Percentiles rank a stretch among this genome's conserved stretches.
These are phyloP conservation scores for Cheilosia pagana DNA, from an alignment of 2,888 invertebrate genomes.

Conservation along the genomic window DNA sequence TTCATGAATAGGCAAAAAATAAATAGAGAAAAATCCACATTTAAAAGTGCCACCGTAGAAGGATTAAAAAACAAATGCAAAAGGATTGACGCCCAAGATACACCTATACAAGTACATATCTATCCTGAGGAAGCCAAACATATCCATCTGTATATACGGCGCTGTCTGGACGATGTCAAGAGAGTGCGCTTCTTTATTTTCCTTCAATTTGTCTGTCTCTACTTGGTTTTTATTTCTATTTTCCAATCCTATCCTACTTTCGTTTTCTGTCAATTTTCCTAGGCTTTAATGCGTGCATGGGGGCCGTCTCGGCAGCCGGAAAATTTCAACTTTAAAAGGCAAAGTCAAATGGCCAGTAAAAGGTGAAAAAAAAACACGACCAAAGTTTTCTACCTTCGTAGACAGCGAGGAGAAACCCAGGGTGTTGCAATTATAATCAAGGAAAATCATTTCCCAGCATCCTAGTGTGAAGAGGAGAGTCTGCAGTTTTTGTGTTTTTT, in stretches of 20 bases:
- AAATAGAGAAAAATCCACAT: constrained; percentile 61
- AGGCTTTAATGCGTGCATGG: constrained; percentile 41
- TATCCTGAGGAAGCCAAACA: constrained; percentile 68
- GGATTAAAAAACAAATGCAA: constrained; percentile 51
- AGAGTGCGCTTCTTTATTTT: constrained; percentile 52
- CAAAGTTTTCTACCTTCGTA: constrained; percentile 5
- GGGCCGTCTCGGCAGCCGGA: neutral
- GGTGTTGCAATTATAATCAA: constrained; percentile 71
- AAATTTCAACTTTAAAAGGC: constrained; percentile 37
- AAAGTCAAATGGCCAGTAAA: constrained; percentile 59
- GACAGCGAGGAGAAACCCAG: constrained; percentile 17
- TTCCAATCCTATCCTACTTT: constrained; percentile 60
- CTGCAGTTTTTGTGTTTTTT: constrained; percentile 16
- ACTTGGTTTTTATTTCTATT: constrained; percentile 66
- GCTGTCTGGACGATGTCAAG: constrained; percentile 71
- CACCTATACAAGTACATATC: neutral
- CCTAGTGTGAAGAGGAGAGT: constrained; percentile 41
- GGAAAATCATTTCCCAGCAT: constrained; percentile 46
- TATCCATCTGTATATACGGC: constrained; percentile 31
- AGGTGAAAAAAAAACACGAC: constrained; percentile 43
- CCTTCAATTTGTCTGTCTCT: constrained; percentile 38
- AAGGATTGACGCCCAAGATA: constrained; percentile 60
- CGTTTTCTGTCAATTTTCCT: constrained; percentile 39
- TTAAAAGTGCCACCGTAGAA: constrained; percentile 43
- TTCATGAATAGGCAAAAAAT: constrained; percentile 63